phyloP scores from a whole-genome alignment of 2,888 invertebrate genomes.

The Loripinus fragilis region DNA sequence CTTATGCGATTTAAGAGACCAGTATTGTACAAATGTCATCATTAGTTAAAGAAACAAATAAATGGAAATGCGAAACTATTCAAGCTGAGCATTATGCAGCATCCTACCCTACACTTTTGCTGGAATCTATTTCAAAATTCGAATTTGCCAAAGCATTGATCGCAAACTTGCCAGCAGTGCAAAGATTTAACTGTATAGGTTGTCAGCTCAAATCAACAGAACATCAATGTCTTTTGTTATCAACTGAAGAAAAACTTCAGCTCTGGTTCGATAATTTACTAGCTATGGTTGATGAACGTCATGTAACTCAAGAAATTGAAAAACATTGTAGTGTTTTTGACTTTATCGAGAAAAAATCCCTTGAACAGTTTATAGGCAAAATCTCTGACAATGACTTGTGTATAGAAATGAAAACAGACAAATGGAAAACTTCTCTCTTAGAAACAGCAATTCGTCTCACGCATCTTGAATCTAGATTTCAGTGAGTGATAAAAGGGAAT shows the following conservation, averaged over 20 bases:
- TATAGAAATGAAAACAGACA: conserved; percentile 4
- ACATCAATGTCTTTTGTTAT: background rate
- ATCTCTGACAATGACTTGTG: background rate
- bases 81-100: background rate
- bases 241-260: conserved; percentile 5
- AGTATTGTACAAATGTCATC: background rate
- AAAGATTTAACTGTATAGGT: conserved; percentile 4
- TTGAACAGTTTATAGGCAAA: background rate
- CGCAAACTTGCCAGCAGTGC: background rate
- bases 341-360: background rate
- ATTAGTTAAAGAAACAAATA: background rate
- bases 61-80: background rate
- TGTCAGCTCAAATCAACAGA: background rate
- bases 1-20: conserved; percentile 6
- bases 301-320: background rate
- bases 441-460: background rate
- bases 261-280: conserved; percentile 2
- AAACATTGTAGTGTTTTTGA: background rate
- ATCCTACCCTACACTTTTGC: background rate
- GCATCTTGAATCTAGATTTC: background rate
- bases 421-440: background rate
- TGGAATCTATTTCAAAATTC: conserved; percentile 5
- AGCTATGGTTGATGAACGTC: background rate
- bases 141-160: conserved; percentile 5
- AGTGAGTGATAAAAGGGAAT: background rate